These are phyloP conservation scores for Anarrhichthys ocellatus DNA, from an alignment of 2,113 vertebrate genomes.

Conservation along the genomic window DNA sequence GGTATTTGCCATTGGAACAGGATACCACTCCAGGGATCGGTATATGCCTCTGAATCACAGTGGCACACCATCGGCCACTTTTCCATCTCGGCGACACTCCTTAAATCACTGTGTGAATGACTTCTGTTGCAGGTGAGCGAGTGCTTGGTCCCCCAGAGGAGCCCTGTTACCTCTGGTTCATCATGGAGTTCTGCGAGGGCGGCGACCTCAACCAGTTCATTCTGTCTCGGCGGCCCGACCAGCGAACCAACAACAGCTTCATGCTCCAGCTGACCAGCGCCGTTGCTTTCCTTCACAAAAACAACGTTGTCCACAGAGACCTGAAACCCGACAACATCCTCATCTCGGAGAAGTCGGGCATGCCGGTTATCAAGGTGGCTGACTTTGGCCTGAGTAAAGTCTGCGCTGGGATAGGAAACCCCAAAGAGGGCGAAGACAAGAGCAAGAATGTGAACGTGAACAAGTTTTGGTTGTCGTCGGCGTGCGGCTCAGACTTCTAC, in stretches of 20 bases:
- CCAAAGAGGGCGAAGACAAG: slow-evolving; percentile 74
- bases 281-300: slow-evolving; percentile 95
- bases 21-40: too few relatives aligned
- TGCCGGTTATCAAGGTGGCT: slow-evolving; percentile 93
- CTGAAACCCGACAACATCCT: slow-evolving; percentile 98
- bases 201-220: slow-evolving; percentile 97
- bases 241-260: slow-evolving; percentile 91
- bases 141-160: slow-evolving; percentile 90
- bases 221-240: slow-evolving; percentile 90
- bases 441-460: slow-evolving; percentile 91
- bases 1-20: too few relatives aligned
- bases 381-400: slow-evolving; percentile 98
- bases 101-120: not conserved
- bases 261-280: slow-evolving; percentile 96
- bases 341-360: slow-evolving; percentile 90
- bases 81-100: too few relatives aligned
- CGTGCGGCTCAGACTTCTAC: slow-evolving; percentile 95
- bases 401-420: slow-evolving; percentile 86
- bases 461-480: slow-evolving; percentile 94
- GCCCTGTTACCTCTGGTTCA: slow-evolving; percentile 96
- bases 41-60: too few relatives aligned
- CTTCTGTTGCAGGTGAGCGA: slow-evolving; percentile 86
- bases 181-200: slow-evolving; percentile 98
- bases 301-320: slow-evolving; percentile 96
- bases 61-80: too few relatives aligned